Percentiles rank a stretch among this genome's conserved stretches.
Evolutionary conservation across 2,888 invertebrate species (phyloP).

Genomic region (Leistus spinibarbis): DNA sequence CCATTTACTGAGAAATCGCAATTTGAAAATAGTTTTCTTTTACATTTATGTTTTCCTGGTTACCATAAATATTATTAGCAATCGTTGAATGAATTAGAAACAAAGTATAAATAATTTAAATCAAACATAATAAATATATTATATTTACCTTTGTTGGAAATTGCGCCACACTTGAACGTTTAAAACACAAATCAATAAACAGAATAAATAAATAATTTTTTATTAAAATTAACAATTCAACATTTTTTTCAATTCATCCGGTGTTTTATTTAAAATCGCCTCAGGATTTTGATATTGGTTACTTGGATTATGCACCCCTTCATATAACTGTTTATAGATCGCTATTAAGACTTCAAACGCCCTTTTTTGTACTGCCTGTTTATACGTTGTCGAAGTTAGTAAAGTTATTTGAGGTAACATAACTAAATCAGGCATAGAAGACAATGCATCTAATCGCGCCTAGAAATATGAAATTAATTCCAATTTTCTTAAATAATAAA

Average conservation of each 20-base stretch:
- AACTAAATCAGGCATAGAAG: conserved; percentile 83
- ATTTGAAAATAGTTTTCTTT: too few species aligned
- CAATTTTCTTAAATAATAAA: not conserved
- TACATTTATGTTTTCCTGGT: too few species aligned
- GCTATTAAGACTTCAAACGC: conserved; percentile 87
- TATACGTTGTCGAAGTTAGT: conserved; percentile 79
- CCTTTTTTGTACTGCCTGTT: conserved; percentile 74
- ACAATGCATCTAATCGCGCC: conserved; percentile 87
- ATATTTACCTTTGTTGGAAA: too few species aligned
- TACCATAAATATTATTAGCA: too few species aligned
- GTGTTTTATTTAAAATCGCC: conserved; percentile 74
- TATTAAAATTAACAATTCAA: conserved; percentile 43
- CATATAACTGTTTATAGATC: conserved; percentile 85
- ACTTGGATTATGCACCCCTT: conserved; percentile 75
- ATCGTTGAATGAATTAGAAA: too few species aligned
- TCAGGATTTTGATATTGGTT: conserved; percentile 81
- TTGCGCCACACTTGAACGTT: too few species aligned
- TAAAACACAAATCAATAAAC: too few species aligned
- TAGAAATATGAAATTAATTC: conserved; percentile 52
- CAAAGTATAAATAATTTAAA: not conserved
- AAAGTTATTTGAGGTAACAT: conserved; percentile 85
- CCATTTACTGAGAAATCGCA: too few species aligned
- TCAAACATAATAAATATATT: not conserved
- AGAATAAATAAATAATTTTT: not conserved
- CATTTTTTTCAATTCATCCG: conserved; percentile 71